Evolutionary conservation across 2,113 vertebrate genomes (phyloP), one percentile per base, ranked within the genome.

Genomic region (Mirza zaza): DNA sequence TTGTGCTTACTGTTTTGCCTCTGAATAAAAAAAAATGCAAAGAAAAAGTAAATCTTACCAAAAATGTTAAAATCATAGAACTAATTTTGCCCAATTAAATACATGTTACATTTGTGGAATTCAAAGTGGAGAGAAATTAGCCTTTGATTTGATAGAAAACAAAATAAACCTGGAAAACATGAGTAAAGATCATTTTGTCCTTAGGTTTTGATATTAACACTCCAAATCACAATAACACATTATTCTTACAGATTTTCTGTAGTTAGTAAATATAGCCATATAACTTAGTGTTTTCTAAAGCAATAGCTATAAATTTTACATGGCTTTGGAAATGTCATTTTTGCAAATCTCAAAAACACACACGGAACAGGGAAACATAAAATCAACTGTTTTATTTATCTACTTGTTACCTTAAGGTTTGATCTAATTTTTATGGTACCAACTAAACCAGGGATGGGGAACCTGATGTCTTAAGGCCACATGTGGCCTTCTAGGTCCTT

Each of bases 41-140:
- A 63, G 14, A 90, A 76, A 85, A 90, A 20, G 50, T 88, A 92
- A 87, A 87, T 59, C 23, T 86, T 89, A 70, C 17, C 12, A 50
- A 79, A 87, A 91, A 91, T 34, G 25, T 90, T 88, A 90, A 93
- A 89, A 86, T 59, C 25, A 87, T 45, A 94, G n/a, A 32, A 67
- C 11, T 86, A 73, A 85, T 85, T 87, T 86, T 95, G 55, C 18
- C 18, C n/a, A 73, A 18, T 91, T 45, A 89, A 84, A 63, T 67
- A 68, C 2, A 76, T 76, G 20, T 11, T 90, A 10, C 39, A 59
- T 76, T n/a, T 73, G 15, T 79, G 9, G 48, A 93, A 63, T 88
- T 91, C 67, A 59, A 75, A 87, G 23, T 92, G 50, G 70, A 82
- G 11, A 88, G 7, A 94, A 83, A 9, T 94, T 85, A 84, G 13